Conservation (phyloP, 2,888 invertebrate species). For the Deilephila elpenor region DNA sequence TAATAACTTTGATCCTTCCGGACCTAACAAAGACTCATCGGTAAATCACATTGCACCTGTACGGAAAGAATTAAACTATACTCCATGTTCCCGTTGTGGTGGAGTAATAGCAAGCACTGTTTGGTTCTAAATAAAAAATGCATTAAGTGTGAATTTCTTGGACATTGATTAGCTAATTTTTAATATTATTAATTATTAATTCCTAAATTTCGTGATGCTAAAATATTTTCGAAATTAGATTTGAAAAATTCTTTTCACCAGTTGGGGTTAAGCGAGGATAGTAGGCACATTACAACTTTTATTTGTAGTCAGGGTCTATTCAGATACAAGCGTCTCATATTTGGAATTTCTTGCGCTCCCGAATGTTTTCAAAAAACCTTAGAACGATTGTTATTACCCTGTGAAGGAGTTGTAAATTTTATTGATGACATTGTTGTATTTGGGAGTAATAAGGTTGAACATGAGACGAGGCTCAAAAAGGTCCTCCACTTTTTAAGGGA, state of each 20-base stretch:
- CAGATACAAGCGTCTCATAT: conserved; percentile 60
- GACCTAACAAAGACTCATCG: background rate
- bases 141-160: background rate
- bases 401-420: conserved; percentile 44
- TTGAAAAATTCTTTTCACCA: conserved; percentile 47
- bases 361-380: conserved; percentile 56
- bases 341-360: conserved; percentile 63
- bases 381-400: conserved; percentile 41
- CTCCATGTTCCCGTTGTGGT: background rate
- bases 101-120: background rate
- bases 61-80: background rate
- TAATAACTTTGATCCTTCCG: background rate
- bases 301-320: conserved; percentile 40
- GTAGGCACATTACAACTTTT: conserved; percentile 46
- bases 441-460: conserved; percentile 31
- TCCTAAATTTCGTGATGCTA: conserved; percentile 43
- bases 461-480: conserved; percentile 1
- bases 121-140: background rate
- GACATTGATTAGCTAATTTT: no score
- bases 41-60: background rate
- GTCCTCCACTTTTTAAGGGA: background rate
- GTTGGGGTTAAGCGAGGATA: conserved; percentile 38
- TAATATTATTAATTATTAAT: no score
- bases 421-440: conserved; percentile 47
- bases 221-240: conserved; percentile 42